Evolutionary conservation across 2,113 vertebrate genomes (phyloP), one percentile per base, ranked within the genome.

Genomic region (Dunckerocampus dactyliophorus): DNA sequence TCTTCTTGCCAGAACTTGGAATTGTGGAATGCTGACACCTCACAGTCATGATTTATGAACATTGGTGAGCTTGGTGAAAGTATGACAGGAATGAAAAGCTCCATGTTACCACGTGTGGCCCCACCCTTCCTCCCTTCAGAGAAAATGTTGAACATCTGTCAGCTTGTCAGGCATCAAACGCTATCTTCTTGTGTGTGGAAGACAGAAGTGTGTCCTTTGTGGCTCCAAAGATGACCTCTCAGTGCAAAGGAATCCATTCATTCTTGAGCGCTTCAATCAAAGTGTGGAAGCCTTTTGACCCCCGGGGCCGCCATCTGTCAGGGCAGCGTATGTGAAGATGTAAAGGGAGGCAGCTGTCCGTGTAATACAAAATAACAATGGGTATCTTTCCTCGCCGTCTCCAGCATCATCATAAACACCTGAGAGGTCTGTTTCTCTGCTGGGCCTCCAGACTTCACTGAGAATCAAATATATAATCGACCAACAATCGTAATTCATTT

Each of bases 291-390:
- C 58, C 75, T 71, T 74, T 76, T 87, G 80, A 80, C 74, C 82
- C 82, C 69, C 62, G 62, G 65, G 78, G 76, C 76, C 17, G 42
- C 89, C 89, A 90, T 91, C 89, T 89, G 87, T 86, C 87, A 82
- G 17, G 63, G 62, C 13, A 52, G 74, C 72, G 85, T 81, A 62
- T 71, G 63, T 8, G 31, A 34, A 5, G 31, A 54, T 62, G 68
- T 62, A 34, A 34, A 34, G 31, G 31, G 6, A 34, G 31, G 75
- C 90, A 88, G 82, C 85, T 88, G 87, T 81, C 10, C 69, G 43
- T 34, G 31, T 7, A 34, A 34, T 34, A 34, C 31, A 34, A 8
- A 34, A 34, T 34, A 34, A 34, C 31, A 34, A 0, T 60, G 20
- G 37, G 42, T 56, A 14, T 48, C 65, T 45, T 59, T 49, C 8